These are phyloP conservation scores for Athalia rosae DNA, from an alignment of 2,888 invertebrate species.

Conservation along the genomic window DNA sequence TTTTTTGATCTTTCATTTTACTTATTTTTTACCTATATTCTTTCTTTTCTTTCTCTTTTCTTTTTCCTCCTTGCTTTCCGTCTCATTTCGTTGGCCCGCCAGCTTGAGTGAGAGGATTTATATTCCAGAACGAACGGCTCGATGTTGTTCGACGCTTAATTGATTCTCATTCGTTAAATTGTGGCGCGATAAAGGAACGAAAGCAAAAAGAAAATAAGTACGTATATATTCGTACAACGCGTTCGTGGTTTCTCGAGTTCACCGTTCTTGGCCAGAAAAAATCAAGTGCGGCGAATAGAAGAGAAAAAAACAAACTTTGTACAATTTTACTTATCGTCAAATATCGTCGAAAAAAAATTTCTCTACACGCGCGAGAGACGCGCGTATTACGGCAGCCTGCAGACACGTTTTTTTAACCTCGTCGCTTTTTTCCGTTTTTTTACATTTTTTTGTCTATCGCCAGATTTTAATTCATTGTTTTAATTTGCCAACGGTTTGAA, in stretches of 20 bases:
- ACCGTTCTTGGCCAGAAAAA: too few relatives aligned
- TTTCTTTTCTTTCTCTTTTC: background rate
- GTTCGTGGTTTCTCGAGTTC: too few relatives aligned
- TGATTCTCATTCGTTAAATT: slow-evolving; percentile 34
- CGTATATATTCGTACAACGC: background rate
- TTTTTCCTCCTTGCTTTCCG: slow-evolving; percentile 36
- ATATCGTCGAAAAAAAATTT: too few relatives aligned
- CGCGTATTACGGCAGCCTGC: too few relatives aligned
- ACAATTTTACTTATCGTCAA: too few relatives aligned
- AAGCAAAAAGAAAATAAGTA: background rate
- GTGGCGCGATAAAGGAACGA: slow-evolving; percentile 28
- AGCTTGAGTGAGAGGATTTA: slow-evolving; percentile 15
- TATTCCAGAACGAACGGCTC: slow-evolving; percentile 17
- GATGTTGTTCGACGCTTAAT: slow-evolving; percentile 35
- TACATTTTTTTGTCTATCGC: background rate
- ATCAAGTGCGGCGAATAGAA: too few relatives aligned
- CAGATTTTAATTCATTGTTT: slow-evolving; percentile 19
- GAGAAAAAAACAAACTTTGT: too few relatives aligned
- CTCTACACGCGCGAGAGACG: too few relatives aligned
- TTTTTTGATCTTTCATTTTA: background rate
- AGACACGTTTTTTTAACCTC: too few relatives aligned
- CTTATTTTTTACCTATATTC: background rate
- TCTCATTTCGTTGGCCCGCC: slow-evolving; percentile 37
- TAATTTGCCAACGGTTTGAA: background rate
- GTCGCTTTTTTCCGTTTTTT: background rate